These are phyloP conservation scores for Danio tinwini DNA, from an alignment of 2,797 vertebrate genomes.

Conservation along the genomic window DNA sequence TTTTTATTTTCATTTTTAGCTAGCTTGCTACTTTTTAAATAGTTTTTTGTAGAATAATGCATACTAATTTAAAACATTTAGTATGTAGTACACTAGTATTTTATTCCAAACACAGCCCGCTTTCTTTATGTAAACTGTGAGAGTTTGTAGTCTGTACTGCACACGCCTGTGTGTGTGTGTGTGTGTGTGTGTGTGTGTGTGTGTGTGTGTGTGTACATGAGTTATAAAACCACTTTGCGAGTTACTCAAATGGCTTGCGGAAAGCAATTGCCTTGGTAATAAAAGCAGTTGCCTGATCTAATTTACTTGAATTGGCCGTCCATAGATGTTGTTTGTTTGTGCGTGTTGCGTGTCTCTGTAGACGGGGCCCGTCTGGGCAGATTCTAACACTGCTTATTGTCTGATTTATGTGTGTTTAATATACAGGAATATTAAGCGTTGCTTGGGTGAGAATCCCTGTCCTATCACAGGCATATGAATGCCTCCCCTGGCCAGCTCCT, in stretches of 20 bases:
- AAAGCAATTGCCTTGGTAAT: conserved; percentile 44
- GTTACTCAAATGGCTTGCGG: conserved; percentile 37
- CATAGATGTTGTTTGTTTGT: conserved; percentile 46
- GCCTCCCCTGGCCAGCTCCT: conserved; percentile 75
- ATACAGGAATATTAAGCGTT: conserved; percentile 83
- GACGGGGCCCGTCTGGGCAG: conserved; percentile 20
- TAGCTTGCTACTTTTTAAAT: background rate
- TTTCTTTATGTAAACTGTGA: conserved; percentile 3
- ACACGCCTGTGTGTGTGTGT: conserved; percentile 11
- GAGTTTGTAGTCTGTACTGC: background rate
- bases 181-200: conserved; percentile 12
- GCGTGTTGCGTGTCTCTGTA: conserved; percentile 19
- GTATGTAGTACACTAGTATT: background rate
- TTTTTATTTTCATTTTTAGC: background rate
- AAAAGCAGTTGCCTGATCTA: conserved; percentile 53
- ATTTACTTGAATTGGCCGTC: conserved; percentile 44
- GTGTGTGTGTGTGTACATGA: conserved; percentile 17
- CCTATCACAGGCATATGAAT: conserved; percentile 77
- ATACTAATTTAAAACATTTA: background rate
- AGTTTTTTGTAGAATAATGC: background rate
- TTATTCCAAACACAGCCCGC: background rate
- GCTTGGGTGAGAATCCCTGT: conserved; percentile 78
- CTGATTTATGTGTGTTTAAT: conserved; percentile 86
- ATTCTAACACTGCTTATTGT: conserved; percentile 67
- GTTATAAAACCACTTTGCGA: conserved; percentile 40